Percentiles rank a stretch among this genome's conserved stretches.
phyloP scores from a whole-genome alignment of 2,113 vertebrate species.

The Nestor notabilis region DNA sequence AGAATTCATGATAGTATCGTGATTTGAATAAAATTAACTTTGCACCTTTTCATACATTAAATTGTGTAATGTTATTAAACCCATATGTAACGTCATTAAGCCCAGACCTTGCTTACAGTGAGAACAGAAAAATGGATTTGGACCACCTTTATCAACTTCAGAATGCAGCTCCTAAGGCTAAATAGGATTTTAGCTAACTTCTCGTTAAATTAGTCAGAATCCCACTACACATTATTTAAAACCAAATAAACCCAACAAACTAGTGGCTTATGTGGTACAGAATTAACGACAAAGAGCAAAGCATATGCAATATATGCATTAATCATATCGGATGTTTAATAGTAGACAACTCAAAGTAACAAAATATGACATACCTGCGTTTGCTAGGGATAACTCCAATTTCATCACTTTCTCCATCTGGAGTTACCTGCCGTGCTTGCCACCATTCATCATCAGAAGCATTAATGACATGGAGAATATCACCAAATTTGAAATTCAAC shows the following conservation, averaged over 20 bases:
- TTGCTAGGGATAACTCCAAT: constrained; percentile 86
- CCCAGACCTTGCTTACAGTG: not conserved
- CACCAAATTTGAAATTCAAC: constrained; percentile 83
- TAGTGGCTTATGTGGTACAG: not conserved
- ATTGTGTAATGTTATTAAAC: not conserved
- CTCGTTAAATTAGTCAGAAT: not conserved
- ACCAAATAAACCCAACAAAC: not conserved
- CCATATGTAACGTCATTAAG: not conserved
- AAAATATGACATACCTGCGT: constrained; percentile 71
- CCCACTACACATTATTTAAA: not conserved
- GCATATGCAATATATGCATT: not conserved
- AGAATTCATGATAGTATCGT: not conserved
- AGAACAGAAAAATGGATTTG: not conserved
- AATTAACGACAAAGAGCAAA: not conserved
- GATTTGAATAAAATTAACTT: not conserved
- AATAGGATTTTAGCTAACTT: not conserved
- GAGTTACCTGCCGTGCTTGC: constrained; percentile 83
- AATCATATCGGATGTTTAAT: not conserved
- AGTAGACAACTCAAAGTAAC: not conserved
- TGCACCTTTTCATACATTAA: not conserved
- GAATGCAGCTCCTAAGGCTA: not conserved
- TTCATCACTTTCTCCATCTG: constrained; percentile 82
- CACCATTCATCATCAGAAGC: constrained; percentile 87
- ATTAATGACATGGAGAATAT: constrained; percentile 86
- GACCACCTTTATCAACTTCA: not conserved